A percentile compares a stretch with the other conserved stretches of the same genome.
phyloP scores from a whole-genome alignment of 2,888 invertebrate genomes.

The Dromius quadrimaculatus region DNA sequence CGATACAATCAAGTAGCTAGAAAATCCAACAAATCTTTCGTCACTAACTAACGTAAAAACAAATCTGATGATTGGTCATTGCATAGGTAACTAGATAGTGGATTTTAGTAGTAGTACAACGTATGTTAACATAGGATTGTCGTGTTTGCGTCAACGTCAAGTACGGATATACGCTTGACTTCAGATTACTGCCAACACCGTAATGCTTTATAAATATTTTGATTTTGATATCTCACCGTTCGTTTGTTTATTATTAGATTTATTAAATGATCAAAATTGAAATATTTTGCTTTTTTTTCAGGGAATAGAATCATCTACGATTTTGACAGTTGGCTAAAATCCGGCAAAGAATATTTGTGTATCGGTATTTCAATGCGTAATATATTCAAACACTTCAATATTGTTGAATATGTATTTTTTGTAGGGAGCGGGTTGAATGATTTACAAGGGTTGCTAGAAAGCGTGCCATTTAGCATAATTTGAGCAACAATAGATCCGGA shows the following conservation, averaged over 20 bases:
- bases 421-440: too few species aligned
- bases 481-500: constrained; percentile 1
- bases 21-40: not conserved
- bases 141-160: constrained; percentile 39
- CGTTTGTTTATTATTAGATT: too few species aligned
- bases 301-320: not conserved
- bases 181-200: constrained; percentile 31
- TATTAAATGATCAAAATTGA: too few species aligned
- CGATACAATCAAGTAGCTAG: too few species aligned
- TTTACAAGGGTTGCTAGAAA: not conserved
- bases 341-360: too few species aligned
- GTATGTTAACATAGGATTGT: constrained; percentile 38
- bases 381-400: too few species aligned
- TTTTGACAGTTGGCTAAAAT: constrained; percentile 26
- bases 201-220: constrained; percentile 45
- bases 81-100: not conserved
- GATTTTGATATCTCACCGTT: too few species aligned
- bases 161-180: constrained; percentile 49
- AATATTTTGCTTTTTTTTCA: too few species aligned
- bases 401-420: too few species aligned
- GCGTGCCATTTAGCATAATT: not conserved
- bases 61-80: not conserved
- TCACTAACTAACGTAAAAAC: not conserved
- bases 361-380: too few species aligned
- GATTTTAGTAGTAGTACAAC: constrained; percentile 5